A percentile compares a stretch with the other conserved stretches of the same genome.
Conservation (phyloP, 2,888 invertebrate species). For the Girardia tigrina region DNA sequence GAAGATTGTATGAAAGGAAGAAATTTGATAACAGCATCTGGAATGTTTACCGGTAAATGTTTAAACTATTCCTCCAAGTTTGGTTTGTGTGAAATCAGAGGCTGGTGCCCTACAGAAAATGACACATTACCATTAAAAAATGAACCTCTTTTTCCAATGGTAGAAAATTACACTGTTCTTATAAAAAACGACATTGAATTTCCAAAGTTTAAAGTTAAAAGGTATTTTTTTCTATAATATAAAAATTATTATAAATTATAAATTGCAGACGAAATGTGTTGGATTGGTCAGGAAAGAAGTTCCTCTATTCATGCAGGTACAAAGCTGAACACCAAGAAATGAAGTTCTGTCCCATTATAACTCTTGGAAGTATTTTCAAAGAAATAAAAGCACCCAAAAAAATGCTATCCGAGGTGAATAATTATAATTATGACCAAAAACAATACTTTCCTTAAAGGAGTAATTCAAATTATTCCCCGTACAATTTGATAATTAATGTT, state of each 20-base stretch:
- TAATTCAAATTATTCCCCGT: neutral
- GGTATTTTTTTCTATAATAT: slow-evolving; percentile 39
- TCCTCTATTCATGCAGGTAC: slow-evolving; percentile 42
- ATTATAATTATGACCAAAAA: neutral
- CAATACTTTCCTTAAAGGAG: too few species aligned
- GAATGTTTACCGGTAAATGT: slow-evolving; percentile 32
- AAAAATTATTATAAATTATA: neutral
- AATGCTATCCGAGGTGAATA: slow-evolving; percentile 24
- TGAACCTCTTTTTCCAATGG: slow-evolving; percentile 33
- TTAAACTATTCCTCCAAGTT: slow-evolving; percentile 1
- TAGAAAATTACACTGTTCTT: slow-evolving; percentile 50
- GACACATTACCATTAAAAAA: slow-evolving; percentile 38
- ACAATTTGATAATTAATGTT: neutral
- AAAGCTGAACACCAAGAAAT: slow-evolving; percentile 39
- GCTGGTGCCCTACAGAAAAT: slow-evolving; percentile 53
- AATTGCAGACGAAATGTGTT: slow-evolving; percentile 42
- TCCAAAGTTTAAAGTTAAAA: slow-evolving; percentile 47
- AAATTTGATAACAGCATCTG: neutral
- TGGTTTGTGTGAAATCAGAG: slow-evolving; percentile 41
- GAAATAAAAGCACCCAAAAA: neutral
- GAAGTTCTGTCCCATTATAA: slow-evolving; percentile 46
- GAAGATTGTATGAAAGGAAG: neutral
- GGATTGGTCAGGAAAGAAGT: slow-evolving; percentile 39
- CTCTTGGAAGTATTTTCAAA: slow-evolving; percentile 41
- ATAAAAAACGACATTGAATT: slow-evolving; percentile 53